Conservation (phyloP, 2,797 vertebrate genomes). For the Scleropages formosus region DNA sequence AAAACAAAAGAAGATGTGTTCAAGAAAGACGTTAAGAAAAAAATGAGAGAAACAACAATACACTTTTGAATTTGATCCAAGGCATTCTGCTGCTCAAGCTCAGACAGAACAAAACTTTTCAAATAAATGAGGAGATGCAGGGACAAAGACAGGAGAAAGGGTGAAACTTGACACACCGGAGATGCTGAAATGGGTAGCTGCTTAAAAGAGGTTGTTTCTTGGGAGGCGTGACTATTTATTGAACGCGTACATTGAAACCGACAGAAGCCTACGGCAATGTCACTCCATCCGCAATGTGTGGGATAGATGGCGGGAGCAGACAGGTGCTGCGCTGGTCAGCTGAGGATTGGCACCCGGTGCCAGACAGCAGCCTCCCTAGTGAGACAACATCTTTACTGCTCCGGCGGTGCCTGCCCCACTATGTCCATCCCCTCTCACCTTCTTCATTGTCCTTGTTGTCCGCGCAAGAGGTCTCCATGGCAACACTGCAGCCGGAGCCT, state of each 20-base stretch:
- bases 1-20: conserved; percentile 27
- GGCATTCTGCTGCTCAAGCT: conserved; percentile 28
- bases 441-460: conserved; percentile 90
- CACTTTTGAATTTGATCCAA: conserved; percentile 39
- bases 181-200: background rate
- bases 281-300: background rate
- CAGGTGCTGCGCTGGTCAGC: too few relatives aligned
- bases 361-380: background rate
- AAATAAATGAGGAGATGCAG: background rate
- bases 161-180: background rate
- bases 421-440: conserved; percentile 66
- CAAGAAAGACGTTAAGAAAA: conserved; percentile 26
- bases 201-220: conserved; percentile 13
- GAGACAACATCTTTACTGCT: background rate
- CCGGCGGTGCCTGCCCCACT: background rate
- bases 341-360: too few relatives aligned
- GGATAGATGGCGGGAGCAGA: background rate
- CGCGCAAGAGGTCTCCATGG: conserved; percentile 86
- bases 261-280: conserved; percentile 9
- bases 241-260: conserved; percentile 1
- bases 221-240: conserved; percentile 16
- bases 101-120: conserved; percentile 31
- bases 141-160: background rate
- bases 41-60: conserved; percentile 11
- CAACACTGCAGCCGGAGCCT: conserved; percentile 82